phyloP scores from a whole-genome alignment of 2,113 vertebrate species.

The Silurus asotus region DNA sequence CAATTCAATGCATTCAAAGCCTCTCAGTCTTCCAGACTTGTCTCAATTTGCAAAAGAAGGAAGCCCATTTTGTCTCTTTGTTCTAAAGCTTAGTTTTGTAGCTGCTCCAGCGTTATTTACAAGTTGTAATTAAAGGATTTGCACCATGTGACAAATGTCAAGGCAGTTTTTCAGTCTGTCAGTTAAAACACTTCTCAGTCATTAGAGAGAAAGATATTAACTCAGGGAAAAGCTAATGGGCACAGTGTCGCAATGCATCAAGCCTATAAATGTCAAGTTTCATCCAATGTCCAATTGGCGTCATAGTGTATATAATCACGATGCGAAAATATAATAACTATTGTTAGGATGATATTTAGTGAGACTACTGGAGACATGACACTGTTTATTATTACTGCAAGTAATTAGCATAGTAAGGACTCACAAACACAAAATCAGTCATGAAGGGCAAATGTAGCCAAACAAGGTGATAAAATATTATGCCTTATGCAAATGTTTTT shows the following conservation, averaged over 20 bases:
- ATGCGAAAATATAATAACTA: background rate
- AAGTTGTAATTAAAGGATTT: constrained; percentile 24
- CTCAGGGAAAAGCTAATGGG: background rate
- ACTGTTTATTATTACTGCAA: background rate
- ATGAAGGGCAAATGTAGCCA: background rate
- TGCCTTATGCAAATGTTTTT: background rate
- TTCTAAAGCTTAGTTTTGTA: background rate
- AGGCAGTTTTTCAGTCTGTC: constrained; percentile 14
- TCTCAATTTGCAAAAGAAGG: background rate
- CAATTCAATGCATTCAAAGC: background rate
- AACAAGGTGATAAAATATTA: background rate
- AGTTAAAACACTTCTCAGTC: background rate
- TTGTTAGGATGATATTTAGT: background rate
- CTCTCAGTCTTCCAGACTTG: background rate
- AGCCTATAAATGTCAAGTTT: background rate
- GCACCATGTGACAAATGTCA: constrained; percentile 4
- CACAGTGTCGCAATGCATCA: background rate
- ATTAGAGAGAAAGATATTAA: constrained; percentile 5
- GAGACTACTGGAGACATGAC: background rate
- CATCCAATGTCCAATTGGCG: background rate
- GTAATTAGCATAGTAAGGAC: background rate
- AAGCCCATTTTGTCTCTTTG: background rate
- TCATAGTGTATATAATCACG: background rate
- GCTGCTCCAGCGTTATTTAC: constrained; percentile 13
- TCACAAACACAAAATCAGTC: background rate